Conservation (phyloP, 2,113 vertebrate genomes). For the Perca fluviatilis region DNA sequence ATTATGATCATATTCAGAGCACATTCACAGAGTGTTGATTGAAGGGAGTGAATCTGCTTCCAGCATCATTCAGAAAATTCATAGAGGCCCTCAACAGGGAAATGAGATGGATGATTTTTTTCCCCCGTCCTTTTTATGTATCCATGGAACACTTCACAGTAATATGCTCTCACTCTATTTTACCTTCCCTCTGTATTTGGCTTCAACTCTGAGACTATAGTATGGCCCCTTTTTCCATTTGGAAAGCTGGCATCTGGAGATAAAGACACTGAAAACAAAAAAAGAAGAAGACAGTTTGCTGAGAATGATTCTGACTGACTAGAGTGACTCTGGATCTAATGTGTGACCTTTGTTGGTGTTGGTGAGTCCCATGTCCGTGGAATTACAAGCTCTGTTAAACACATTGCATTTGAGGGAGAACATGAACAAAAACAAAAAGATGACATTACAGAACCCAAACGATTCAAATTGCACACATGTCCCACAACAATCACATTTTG, state of each 20-base stretch:
- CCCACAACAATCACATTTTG: background rate
- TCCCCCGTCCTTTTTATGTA: constrained; percentile 57
- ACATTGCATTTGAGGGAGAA: background rate
- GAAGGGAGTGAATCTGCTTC: constrained; percentile 73
- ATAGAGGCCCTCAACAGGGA: constrained; percentile 76
- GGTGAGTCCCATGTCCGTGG: constrained; percentile 27
- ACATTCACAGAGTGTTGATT: constrained; percentile 72
- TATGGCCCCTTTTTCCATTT: constrained; percentile 57
- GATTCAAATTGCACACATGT: constrained; percentile 22
- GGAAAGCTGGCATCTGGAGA: constrained; percentile 70
- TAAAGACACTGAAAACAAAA: constrained; percentile 70
- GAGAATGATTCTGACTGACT: constrained; percentile 43
- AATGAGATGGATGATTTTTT: constrained; percentile 77
- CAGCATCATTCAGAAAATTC: constrained; percentile 80
- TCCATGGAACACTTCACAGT: constrained; percentile 71
- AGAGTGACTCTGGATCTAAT: constrained; percentile 35
- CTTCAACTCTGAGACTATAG: constrained; percentile 44
- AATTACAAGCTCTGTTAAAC: constrained; percentile 33
- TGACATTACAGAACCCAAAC: background rate
- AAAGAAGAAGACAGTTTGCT: constrained; percentile 34
- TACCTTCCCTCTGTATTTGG: constrained; percentile 70
- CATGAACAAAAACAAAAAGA: constrained; percentile 27
- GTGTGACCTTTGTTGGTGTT: constrained; percentile 39
- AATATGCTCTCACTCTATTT: constrained; percentile 75
- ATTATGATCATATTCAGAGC: constrained; percentile 79